These are phyloP conservation scores for Melinaea menophilus DNA, from an alignment of 2,888 invertebrate species.

Conservation along the genomic window DNA sequence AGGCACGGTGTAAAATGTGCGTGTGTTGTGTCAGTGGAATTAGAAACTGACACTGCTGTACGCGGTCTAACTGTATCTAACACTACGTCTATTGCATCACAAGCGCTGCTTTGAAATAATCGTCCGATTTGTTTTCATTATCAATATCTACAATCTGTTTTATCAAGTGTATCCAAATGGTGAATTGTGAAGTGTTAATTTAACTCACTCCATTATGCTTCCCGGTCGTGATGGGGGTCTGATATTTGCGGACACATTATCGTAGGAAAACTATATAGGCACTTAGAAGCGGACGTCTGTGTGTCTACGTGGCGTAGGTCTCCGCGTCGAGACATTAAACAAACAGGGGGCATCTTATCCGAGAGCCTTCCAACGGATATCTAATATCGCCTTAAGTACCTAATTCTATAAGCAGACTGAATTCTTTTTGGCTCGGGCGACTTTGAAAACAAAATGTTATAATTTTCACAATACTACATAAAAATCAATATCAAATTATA, in stretches of 20 bases:
- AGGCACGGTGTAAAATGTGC: constrained; percentile 42
- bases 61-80: constrained; percentile 49
- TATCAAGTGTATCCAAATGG: neutral
- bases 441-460: too few relatives aligned
- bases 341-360: constrained; percentile 49
- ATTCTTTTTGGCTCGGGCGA: constrained; percentile 27
- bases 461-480: too few relatives aligned
- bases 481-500: too few relatives aligned
- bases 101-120: neutral
- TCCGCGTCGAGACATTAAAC: constrained; percentile 44
- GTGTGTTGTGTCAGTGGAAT: constrained; percentile 47
- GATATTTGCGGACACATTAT: constrained; percentile 66
- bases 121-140: constrained; percentile 5
- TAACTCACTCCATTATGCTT: constrained; percentile 52
- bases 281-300: constrained; percentile 44
- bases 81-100: constrained; percentile 33
- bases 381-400: constrained; percentile 28
- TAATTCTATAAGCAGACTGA: constrained; percentile 24
- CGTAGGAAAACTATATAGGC: constrained; percentile 59
- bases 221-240: constrained; percentile 40
- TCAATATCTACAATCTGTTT: constrained; percentile 2
- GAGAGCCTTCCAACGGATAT: constrained; percentile 48
- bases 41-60: constrained; percentile 46
- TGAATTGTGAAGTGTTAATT: constrained; percentile 56
- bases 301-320: constrained; percentile 27